These are phyloP conservation scores for Bovichtus variegatus DNA, from an alignment of 2,797 vertebrate genomes.

Conservation along the genomic window DNA sequence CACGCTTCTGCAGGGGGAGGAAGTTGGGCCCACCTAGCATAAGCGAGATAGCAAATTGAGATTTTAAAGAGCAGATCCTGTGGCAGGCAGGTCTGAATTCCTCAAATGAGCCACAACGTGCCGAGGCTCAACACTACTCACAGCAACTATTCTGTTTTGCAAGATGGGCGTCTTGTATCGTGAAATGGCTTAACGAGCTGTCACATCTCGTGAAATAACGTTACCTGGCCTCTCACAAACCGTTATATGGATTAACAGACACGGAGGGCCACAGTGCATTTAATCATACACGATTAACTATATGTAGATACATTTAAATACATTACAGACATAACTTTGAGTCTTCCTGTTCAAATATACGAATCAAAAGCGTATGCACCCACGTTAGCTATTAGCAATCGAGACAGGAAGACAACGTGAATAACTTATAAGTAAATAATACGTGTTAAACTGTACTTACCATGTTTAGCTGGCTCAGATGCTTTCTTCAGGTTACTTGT, in stretches of 20 bases:
- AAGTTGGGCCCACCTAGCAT: conserved; percentile 19
- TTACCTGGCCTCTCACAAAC: conserved; percentile 48
- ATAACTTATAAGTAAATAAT: not conserved
- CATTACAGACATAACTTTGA: not conserved
- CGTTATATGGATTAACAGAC: conserved; percentile 44
- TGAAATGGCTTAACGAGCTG: conserved; percentile 66
- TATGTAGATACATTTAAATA: not conserved
- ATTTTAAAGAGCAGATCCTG: conserved; percentile 40
- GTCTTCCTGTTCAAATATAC: conserved; percentile 12
- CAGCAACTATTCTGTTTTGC: conserved; percentile 71
- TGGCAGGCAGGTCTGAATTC: conserved; percentile 78
- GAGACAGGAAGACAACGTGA: conserved; percentile 1
- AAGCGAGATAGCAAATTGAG: conserved; percentile 28
- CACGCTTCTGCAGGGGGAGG: conserved; percentile 8
- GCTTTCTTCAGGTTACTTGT: conserved; percentile 48
- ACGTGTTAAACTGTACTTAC: conserved; percentile 66
- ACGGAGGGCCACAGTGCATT: not conserved
- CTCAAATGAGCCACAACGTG: conserved; percentile 87
- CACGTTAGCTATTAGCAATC: conserved; percentile 42
- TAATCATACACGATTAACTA: not conserved
- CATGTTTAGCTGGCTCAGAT: conserved; percentile 75
- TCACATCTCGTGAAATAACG: conserved; percentile 58
- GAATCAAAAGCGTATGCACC: conserved; percentile 4
- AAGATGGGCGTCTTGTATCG: conserved; percentile 76
- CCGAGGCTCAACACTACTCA: conserved; percentile 61